Conservation (phyloP, 2,113 vertebrate species). For the Rhagologus leucostigma region DNA sequence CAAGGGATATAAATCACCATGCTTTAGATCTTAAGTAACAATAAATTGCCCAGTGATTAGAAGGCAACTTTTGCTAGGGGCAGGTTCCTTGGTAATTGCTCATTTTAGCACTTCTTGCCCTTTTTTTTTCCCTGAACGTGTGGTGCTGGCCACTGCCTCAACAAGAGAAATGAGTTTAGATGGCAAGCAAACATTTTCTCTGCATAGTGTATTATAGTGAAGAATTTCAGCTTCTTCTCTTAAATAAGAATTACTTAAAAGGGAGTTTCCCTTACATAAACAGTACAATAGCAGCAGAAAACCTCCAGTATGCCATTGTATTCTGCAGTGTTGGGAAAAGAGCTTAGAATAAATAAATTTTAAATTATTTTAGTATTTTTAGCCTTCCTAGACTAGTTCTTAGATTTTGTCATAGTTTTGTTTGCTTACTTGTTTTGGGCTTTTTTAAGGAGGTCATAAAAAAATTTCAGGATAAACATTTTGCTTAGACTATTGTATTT, state of each 20-base stretch:
- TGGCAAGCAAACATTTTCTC: neutral
- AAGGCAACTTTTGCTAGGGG: slow-evolving; percentile 24
- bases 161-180: neutral
- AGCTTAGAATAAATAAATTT: neutral
- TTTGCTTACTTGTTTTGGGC: neutral
- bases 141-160: neutral
- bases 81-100: slow-evolving; percentile 29
- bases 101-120: neutral
- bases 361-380: neutral
- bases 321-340: neutral
- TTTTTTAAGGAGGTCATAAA: neutral
- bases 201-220: neutral
- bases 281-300: neutral
- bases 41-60: slow-evolving; percentile 38
- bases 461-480: neutral
- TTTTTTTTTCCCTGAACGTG: neutral
- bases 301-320: neutral
- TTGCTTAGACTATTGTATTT: neutral
- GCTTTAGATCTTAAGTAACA: slow-evolving; percentile 46
- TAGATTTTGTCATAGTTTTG: neutral
- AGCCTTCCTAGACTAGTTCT: neutral
- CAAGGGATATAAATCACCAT: slow-evolving; percentile 23
- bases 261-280: neutral
- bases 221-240: neutral
- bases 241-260: neutral